Percentiles rank a stretch among this genome's conserved stretches.
Conservation (phyloP, 2,888 invertebrate species). For the Ecliptopera silaceata region DNA sequence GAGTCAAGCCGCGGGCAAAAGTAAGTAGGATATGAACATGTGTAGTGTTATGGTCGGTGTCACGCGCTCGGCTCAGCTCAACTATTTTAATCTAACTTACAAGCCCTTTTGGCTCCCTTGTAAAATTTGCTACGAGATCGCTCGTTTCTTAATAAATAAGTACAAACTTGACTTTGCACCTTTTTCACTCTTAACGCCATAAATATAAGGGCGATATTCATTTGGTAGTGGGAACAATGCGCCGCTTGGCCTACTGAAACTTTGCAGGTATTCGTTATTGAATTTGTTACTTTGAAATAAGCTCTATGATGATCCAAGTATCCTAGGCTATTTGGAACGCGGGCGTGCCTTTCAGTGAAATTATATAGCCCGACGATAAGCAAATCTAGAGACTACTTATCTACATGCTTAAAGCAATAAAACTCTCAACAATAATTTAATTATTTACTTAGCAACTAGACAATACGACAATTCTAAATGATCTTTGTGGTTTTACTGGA, state of each 20-base stretch:
- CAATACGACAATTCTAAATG: no score
- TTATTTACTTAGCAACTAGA: no score
- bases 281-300: conserved; percentile 57
- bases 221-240: conserved; percentile 14
- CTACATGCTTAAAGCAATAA: not conserved
- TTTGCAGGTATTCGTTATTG: conserved; percentile 58
- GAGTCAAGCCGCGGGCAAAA: no score
- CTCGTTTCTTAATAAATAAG: conserved; percentile 69
- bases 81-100: conserved; percentile 75
- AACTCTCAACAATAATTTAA: no score
- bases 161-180: conserved; percentile 35
- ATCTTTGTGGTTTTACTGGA: no score
- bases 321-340: conserved; percentile 23
- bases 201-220: conserved; percentile 29
- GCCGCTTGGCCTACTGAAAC: conserved; percentile 39
- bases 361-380: conserved; percentile 3
- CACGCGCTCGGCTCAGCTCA: conserved; percentile 52
- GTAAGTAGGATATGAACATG: conserved; percentile 38
- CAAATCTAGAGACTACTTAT: not conserved
- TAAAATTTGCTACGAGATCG: conserved; percentile 60
- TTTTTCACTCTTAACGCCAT: conserved; percentile 24
- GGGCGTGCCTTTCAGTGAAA: conserved; percentile 6
- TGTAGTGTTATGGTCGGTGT: conserved; percentile 36
- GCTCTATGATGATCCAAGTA: conserved; percentile 41
- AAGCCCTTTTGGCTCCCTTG: conserved; percentile 54